A percentile compares a stretch with the other conserved stretches of the same genome.
phyloP scores from a whole-genome alignment of 1,140 invertebrate species.

The Leucophenga varia region DNA sequence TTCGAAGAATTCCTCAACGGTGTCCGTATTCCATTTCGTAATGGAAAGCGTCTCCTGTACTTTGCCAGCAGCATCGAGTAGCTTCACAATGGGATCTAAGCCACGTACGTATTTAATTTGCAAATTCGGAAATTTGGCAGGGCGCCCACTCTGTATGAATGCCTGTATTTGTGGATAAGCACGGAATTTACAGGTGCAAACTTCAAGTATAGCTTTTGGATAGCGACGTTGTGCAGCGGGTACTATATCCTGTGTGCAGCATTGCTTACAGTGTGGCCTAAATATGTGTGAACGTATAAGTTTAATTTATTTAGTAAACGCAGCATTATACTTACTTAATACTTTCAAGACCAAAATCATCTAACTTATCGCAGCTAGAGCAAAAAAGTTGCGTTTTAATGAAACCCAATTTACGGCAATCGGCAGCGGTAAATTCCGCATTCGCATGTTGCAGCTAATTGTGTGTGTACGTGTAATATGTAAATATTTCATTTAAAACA shows the following conservation, averaged over 20 bases:
- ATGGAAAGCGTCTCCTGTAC: conserved; percentile 86
- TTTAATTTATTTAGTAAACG: background rate
- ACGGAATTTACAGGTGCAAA: conserved; percentile 94
- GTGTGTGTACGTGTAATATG: no score
- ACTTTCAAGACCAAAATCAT: conserved; percentile 72
- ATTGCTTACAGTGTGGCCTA: conserved; percentile 75
- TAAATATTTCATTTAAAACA: no score
- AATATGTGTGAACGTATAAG: conserved; percentile 1
- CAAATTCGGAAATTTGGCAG: conserved; percentile 84
- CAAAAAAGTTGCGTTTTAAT: conserved; percentile 84
- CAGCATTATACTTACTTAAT: conserved; percentile 60
- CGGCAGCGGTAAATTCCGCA: conserved; percentile 51
- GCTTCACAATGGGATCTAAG: conserved; percentile 88
- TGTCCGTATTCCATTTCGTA: conserved; percentile 96
- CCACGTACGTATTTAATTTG: conserved; percentile 88
- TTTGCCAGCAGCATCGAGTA: conserved; percentile 80
- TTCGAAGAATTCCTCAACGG: conserved; percentile 89
- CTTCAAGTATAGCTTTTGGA: conserved; percentile 84
- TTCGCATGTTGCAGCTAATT: conserved; percentile 17
- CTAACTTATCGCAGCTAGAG: conserved; percentile 83
- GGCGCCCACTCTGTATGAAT: conserved; percentile 87
- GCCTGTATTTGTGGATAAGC: conserved; percentile 95
- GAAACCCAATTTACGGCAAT: conserved; percentile 84
- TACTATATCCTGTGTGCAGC: conserved; percentile 70
- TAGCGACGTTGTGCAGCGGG: conserved; percentile 69